A percentile compares a stretch with the other conserved stretches of the same genome.
Conservation (phyloP, 2,113 vertebrate genomes). For the Monarcha castaneiventris region DNA sequence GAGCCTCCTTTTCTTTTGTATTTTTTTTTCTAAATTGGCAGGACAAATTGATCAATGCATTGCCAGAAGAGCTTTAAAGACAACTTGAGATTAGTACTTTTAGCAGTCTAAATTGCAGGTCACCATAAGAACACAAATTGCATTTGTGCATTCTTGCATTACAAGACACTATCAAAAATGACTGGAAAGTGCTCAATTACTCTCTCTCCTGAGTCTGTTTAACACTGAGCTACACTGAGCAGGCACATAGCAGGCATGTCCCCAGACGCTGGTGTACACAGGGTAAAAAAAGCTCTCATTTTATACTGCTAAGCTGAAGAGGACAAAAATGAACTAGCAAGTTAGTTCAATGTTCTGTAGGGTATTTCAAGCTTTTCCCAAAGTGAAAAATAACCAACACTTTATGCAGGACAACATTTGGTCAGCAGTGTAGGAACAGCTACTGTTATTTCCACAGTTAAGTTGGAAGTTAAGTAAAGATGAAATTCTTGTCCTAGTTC, state of each 20-base stretch:
- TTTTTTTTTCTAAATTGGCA: background rate
- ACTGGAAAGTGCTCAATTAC: background rate
- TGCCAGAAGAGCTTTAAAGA: constrained; percentile 15
- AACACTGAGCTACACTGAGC: background rate
- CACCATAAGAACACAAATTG: background rate
- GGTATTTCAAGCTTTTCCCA: background rate
- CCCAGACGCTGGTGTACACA: background rate
- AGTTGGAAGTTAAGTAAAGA: background rate
- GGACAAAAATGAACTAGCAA: background rate
- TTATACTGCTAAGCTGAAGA: background rate
- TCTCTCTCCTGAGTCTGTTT: background rate
- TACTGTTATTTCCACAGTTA: background rate
- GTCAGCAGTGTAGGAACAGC: background rate
- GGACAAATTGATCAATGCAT: background rate
- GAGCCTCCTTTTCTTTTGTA: background rate
- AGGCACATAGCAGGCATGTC: background rate
- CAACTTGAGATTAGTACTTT: background rate
- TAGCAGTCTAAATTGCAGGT: background rate
- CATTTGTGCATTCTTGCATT: no score
- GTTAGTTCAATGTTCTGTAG: background rate
- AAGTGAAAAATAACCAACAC: background rate
- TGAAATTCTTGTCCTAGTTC: background rate
- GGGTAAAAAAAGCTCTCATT: background rate
- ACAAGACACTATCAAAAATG: background rate
- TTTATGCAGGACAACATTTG: background rate